Conservation (phyloP, 92 coral and sea anemone genomes). For the Palythoa caribaeorum region DNA sequence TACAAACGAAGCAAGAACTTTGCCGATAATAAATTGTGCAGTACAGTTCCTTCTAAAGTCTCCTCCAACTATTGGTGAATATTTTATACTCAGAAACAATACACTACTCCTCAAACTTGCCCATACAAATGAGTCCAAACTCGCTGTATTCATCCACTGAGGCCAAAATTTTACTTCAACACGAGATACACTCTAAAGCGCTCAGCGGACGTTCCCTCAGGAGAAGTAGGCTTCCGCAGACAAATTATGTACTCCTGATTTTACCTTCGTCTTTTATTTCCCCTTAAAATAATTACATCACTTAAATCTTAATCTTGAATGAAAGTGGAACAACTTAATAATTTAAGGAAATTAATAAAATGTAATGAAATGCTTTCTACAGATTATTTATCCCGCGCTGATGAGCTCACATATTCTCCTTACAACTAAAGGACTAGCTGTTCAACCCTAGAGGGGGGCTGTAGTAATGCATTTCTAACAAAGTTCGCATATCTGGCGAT, state of each 20-base stretch:
- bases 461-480: constrained; percentile 54
- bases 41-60: constrained; percentile 43
- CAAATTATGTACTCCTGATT: constrained; percentile 39
- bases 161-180: constrained; percentile 95
- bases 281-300: neutral
- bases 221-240: constrained; percentile 36
- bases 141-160: constrained; percentile 88
- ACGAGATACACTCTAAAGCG: constrained; percentile 93
- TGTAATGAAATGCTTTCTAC: constrained; percentile 9
- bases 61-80: constrained; percentile 43
- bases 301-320: neutral
- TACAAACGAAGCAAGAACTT: constrained; percentile 62
- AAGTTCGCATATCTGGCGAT: constrained; percentile 34
- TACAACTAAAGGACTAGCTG: constrained; percentile 2
- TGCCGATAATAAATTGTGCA: constrained; percentile 45
- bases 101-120: constrained; percentile 69
- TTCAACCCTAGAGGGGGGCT: constrained; percentile 90
- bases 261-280: constrained; percentile 8
- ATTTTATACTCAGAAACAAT: constrained; percentile 45
- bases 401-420: constrained; percentile 8
- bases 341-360: neutral
- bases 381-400: constrained; percentile 50
- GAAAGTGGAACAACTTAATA: constrained; percentile 21
- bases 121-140: constrained; percentile 72
- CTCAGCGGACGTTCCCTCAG: constrained; percentile 66